Conservation (phyloP, 2,888 invertebrate genomes). For the Catocala nupta region DNA sequence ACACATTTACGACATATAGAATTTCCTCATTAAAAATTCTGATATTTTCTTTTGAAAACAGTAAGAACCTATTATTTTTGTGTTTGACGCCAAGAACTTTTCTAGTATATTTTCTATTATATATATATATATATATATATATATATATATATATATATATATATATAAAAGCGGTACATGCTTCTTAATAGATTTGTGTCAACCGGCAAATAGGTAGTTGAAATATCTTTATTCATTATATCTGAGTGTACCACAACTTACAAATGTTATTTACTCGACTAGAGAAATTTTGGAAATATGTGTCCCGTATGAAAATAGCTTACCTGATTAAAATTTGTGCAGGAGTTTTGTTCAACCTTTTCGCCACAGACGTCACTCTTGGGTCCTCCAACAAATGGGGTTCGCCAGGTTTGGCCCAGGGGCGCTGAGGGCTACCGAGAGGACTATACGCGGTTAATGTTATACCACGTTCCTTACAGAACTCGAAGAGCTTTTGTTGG, state of each 20-base stretch:
- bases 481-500: conserved; percentile 88
- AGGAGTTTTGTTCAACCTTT: conserved; percentile 88
- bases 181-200: too few relatives aligned
- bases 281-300: not conserved
- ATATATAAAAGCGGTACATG: too few relatives aligned
- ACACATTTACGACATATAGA: conserved; percentile 24
- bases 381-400: conserved; percentile 85
- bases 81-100: not conserved
- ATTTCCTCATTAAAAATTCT: conserved; percentile 25
- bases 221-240: too few relatives aligned
- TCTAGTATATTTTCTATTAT: not conserved
- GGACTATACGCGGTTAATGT: conserved; percentile 91
- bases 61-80: conserved; percentile 21
- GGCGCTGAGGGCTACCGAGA: conserved; percentile 90
- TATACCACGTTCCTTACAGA: conserved; percentile 88
- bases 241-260: not conserved
- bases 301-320: not conserved
- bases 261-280: not conserved
- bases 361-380: conserved; percentile 86
- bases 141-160: too few relatives aligned
- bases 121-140: too few relatives aligned
- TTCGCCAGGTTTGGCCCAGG: conserved; percentile 88
- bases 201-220: too few relatives aligned
- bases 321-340: conserved; percentile 89
- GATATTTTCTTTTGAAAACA: conserved; percentile 13